Evolutionary conservation across 2,888 invertebrate species (phyloP), one percentile per base, ranked within the genome.

Genomic region (Cephus runcator): DNA sequence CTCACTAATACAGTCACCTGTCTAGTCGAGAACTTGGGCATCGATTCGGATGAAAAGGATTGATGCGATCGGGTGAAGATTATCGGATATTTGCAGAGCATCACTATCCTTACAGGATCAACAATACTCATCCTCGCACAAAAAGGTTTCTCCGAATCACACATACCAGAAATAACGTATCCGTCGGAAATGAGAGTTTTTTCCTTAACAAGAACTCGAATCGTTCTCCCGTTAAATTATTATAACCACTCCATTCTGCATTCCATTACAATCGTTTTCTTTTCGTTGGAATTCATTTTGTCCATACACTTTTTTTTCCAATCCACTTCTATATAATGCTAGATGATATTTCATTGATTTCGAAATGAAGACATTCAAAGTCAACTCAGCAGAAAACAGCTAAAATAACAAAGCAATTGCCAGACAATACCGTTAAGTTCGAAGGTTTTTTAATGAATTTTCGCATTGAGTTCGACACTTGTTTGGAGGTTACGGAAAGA

Each of bases 171-270:
- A 88, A 88, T 88, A 85, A 82, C 84, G 85, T 87, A 85, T 85
- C 84, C 81, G 79, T 84, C 87, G 88, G 88, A 88, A 87, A 88
- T 87, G 88, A 86, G 87, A 87, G 85, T 86, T 86, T 84, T 81
- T 34, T 34, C 11, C 34, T 34, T 34, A 80, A 79, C 74, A 81
- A 84, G 12, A 33, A 31, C 12, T 34, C 71, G 31, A 71, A 71
- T 71, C 71, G 71, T 11, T 34, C 71, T 33, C 15, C 12, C 31
- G 31, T 71, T 12, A 31, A 30, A 71, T 71, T 34, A 71, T 30
- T 71, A 34, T 34, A 30, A 34, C 15, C 71, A 11, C 71, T 71
- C 23, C 71, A 71, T 56, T 56, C 23, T 9, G 23, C 23, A 23
- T 56, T 56, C 23, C 56, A 56, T 56, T 56, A 23, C 2, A 56